A percentile compares a stretch with the other conserved stretches of the same genome.
Conservation (phyloP, 2,888 invertebrate species). For the Drosophila mimica region DNA sequence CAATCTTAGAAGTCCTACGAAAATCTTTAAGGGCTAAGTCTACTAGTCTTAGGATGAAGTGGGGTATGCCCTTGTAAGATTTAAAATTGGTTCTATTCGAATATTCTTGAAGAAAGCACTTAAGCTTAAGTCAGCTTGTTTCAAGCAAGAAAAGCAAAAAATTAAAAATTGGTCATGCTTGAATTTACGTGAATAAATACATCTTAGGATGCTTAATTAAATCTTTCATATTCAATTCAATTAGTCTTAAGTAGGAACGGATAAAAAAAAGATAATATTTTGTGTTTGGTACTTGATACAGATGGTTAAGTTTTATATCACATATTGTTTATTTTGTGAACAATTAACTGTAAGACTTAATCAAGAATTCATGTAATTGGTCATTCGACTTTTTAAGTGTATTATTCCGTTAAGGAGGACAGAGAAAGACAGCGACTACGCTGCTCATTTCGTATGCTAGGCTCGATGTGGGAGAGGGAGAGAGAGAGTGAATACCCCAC, state of each 20-base stretch:
- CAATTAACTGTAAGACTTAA: not conserved
- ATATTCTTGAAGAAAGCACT: not conserved
- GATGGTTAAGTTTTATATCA: not conserved
- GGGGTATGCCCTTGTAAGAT: not conserved
- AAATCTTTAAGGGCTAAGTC: not conserved
- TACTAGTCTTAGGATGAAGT: not conserved
- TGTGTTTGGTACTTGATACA: not conserved
- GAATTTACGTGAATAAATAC: too few relatives aligned
- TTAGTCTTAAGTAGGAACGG: too few relatives aligned
- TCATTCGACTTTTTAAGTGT: not conserved
- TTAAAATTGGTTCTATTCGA: not conserved
- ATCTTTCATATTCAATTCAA: too few relatives aligned
- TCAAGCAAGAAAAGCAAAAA: not conserved
- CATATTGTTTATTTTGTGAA: not conserved
- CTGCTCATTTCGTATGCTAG: constrained; percentile 35
- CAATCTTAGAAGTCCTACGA: not conserved
- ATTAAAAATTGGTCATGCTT: not conserved
- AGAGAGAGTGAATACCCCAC: constrained; percentile 2
- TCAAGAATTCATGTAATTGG: not conserved
- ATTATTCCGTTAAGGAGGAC: constrained; percentile 13
- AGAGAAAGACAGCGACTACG: constrained; percentile 9
- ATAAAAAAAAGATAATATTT: too few relatives aligned
- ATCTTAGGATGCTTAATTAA: too few relatives aligned
- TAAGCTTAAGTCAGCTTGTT: not conserved
- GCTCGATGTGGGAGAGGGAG: not conserved